Evolutionary conservation across 1,140 invertebrate species (phyloP).

Genomic region (Venturia canescens): DNA sequence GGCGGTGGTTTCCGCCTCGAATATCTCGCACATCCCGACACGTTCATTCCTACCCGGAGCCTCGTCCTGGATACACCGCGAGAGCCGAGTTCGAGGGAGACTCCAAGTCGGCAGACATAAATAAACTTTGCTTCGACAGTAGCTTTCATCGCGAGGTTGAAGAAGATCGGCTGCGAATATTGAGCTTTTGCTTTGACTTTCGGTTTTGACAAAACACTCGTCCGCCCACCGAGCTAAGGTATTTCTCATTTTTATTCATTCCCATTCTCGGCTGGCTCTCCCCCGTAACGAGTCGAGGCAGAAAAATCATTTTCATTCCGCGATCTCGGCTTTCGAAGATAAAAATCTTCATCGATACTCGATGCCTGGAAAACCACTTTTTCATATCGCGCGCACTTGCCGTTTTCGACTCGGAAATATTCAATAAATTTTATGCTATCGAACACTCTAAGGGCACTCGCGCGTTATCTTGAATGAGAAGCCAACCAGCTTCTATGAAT

Average conservation of each 20-base stretch:
- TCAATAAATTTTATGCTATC: too few relatives aligned
- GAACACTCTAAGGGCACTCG: too few relatives aligned
- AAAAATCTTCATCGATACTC: too few relatives aligned
- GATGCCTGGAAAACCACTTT: too few relatives aligned
- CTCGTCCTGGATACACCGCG: constrained; percentile 51
- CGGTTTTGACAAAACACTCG: background rate
- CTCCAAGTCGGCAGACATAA: background rate
- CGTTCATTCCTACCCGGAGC: constrained; percentile 64
- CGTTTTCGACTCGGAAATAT: too few relatives aligned
- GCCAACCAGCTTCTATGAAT: too few relatives aligned
- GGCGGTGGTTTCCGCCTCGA: constrained; percentile 59
- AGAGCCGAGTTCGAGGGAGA: background rate
- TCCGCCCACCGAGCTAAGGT: background rate
- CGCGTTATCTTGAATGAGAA: too few relatives aligned
- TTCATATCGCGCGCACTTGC: too few relatives aligned
- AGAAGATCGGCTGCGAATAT: background rate
- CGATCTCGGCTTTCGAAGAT: too few relatives aligned
- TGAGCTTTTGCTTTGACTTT: background rate
- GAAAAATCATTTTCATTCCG: too few relatives aligned
- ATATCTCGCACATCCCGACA: constrained; percentile 52
- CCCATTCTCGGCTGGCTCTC: background rate
- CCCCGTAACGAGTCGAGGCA: background rate
- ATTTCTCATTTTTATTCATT: background rate
- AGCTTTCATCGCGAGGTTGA: background rate
- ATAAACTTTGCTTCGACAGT: background rate